Percentiles rank a stretch among this genome's conserved stretches.
Evolutionary conservation across 2,888 invertebrate genomes (phyloP).

Genomic region (Agrotis puta): DNA sequence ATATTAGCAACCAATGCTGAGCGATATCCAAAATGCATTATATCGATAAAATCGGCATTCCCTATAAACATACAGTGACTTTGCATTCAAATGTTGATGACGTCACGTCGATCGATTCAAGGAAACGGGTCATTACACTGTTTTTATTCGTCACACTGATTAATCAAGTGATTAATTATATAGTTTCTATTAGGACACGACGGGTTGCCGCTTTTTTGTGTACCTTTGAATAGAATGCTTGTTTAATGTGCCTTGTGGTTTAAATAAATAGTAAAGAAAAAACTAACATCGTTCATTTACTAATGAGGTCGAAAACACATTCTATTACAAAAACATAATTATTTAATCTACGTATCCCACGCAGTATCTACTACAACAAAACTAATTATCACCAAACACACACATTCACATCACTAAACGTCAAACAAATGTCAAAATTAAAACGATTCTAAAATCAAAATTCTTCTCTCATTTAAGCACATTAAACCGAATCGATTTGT

Average conservation of each 20-base stretch:
- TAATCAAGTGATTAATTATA: constrained; percentile 90
- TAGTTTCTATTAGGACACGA: constrained; percentile 85
- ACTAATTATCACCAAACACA: constrained; percentile 1
- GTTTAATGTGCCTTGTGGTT: constrained; percentile 65
- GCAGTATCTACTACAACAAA: constrained; percentile 14
- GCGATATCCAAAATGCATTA: constrained; percentile 62
- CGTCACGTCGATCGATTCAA: constrained; percentile 88
- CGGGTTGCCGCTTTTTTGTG: constrained; percentile 79
- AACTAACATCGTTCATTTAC: constrained; percentile 53
- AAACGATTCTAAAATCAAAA: constrained; percentile 36
- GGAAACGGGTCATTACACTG: constrained; percentile 90
- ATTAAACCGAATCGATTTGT: constrained; percentile 74
- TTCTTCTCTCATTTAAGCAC: constrained; percentile 62
- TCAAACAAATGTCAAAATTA: constrained; percentile 1
- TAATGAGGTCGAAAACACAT: constrained; percentile 58
- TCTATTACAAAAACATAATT: constrained; percentile 37
- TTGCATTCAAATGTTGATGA: constrained; percentile 87
- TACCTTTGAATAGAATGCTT: constrained; percentile 71
- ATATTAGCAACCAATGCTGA: constrained; percentile 52
- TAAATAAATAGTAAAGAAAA: constrained; percentile 67
- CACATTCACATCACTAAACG: constrained; percentile 11
- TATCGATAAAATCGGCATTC: constrained; percentile 77
- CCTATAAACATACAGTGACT: constrained; percentile 82
- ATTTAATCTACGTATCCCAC: constrained; percentile 18
- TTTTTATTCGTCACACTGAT: constrained; percentile 91